phyloP scores from a whole-genome alignment of 1,140 invertebrate genomes.

The Musca vetustissima region DNA sequence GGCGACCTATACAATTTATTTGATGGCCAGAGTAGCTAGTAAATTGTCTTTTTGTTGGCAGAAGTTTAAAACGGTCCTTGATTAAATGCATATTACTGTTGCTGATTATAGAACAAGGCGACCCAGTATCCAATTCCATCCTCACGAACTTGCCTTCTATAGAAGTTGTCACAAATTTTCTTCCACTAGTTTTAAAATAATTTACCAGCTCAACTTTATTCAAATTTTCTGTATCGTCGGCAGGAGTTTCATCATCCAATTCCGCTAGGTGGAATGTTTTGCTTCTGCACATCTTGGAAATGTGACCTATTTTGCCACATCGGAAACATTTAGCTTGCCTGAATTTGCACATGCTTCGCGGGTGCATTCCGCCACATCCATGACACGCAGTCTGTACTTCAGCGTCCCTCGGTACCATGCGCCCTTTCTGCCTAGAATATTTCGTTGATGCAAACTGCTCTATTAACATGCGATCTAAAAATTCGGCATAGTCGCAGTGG shows the following conservation, averaged over 20 bases:
- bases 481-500: no score
- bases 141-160: neutral
- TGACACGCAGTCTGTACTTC: no score
- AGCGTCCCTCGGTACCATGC: no score
- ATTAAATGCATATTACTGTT: neutral
- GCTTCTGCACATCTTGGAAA: conserved; percentile 2
- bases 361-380: neutral
- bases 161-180: neutral
- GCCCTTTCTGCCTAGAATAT: no score
- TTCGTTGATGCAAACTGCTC: no score
- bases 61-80: neutral
- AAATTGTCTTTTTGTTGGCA: neutral
- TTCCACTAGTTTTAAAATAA: neutral
- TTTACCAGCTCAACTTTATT: neutral
- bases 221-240: neutral
- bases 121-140: neutral
- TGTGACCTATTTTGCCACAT: neutral
- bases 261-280: neutral
- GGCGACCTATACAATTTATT: conserved; percentile 1
- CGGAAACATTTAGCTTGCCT: conserved; percentile 7
- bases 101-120: neutral
- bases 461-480: no score
- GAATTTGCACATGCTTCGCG: neutral
- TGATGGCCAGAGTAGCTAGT: neutral
- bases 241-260: neutral